Percentiles rank a stretch among this genome's conserved stretches.
phyloP scores from a whole-genome alignment of 1,140 invertebrate species.

The Drosophila funebris region DNA sequence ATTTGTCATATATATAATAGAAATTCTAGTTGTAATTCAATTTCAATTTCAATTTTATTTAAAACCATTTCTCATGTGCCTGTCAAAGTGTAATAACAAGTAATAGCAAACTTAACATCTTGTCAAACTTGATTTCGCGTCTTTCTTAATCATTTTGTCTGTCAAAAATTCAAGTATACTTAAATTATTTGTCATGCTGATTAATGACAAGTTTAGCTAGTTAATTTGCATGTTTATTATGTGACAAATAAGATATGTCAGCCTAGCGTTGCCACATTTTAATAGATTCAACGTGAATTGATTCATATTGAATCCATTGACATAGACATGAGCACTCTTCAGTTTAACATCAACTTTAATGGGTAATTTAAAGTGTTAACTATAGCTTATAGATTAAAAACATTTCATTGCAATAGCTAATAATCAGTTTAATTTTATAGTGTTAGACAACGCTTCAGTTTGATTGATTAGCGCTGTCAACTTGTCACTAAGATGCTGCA shows the following conservation, averaged over 20 bases:
- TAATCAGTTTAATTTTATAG: too few relatives aligned
- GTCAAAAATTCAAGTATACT: constrained; percentile 3
- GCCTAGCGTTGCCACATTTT: not conserved
- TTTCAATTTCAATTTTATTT: not conserved
- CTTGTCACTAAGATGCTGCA: too few relatives aligned
- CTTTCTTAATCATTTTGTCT: not conserved
- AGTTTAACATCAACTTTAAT: too few relatives aligned
- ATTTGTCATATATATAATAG: not conserved
- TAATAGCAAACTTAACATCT: constrained; percentile 11
- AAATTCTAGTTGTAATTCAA: not conserved
- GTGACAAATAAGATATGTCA: not conserved
- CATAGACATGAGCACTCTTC: too few relatives aligned
- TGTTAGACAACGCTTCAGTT: too few relatives aligned
- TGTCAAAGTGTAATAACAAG: not conserved
- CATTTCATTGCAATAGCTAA: too few relatives aligned
- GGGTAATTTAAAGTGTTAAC: too few relatives aligned
- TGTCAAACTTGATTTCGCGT: constrained; percentile 8
- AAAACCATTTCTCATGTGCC: constrained; percentile 1
- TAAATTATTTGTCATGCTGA: not conserved
- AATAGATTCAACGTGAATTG: too few relatives aligned
- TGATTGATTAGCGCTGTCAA: too few relatives aligned
- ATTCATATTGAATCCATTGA: too few relatives aligned
- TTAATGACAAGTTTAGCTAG: not conserved
- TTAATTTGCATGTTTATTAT: not conserved
- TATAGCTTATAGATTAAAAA: too few relatives aligned